Conservation (phyloP, 1,140 invertebrate species). For the Drosophila nikananu region DNA sequence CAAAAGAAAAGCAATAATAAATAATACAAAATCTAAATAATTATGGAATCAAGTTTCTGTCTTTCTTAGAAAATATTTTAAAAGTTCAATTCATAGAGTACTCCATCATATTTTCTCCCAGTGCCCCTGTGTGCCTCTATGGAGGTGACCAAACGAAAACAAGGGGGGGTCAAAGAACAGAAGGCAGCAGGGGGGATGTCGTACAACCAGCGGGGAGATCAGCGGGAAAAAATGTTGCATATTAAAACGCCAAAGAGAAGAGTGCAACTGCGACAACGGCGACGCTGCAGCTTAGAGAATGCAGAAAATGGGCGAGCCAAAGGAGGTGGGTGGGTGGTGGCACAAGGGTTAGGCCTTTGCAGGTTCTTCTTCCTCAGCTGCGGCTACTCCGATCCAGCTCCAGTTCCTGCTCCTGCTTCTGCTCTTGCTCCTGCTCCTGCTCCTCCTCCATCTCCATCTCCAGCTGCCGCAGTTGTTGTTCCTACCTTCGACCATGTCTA, state of each 20-base stretch:
- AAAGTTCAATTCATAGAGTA: no score
- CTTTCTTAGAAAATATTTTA: neutral
- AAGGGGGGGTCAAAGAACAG: constrained; percentile 8
- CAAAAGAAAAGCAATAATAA: no score
- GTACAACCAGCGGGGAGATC: constrained; percentile 32
- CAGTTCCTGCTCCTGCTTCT: neutral
- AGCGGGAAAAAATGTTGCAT: constrained; percentile 74
- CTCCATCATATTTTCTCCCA: neutral
- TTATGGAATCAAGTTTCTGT: neutral
- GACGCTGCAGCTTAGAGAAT: constrained; percentile 72
- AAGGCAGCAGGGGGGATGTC: neutral
- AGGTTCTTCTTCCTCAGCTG: constrained; percentile 36
- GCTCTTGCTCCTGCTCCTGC: neutral
- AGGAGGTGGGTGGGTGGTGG: neutral
- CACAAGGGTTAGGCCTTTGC: constrained; percentile 51
- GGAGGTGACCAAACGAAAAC: constrained; percentile 74
- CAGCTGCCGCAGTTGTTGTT: constrained; percentile 17
- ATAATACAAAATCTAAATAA: no score
- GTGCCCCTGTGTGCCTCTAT: constrained; percentile 22
- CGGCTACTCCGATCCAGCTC: neutral
- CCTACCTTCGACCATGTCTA: constrained; percentile 53
- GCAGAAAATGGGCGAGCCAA: constrained; percentile 37
- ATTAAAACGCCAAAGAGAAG: constrained; percentile 82
- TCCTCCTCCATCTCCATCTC: neutral
- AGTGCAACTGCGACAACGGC: constrained; percentile 59